These are phyloP conservation scores for Lepas anatifera DNA, from an alignment of 2,888 invertebrate genomes.

Conservation along the genomic window DNA sequence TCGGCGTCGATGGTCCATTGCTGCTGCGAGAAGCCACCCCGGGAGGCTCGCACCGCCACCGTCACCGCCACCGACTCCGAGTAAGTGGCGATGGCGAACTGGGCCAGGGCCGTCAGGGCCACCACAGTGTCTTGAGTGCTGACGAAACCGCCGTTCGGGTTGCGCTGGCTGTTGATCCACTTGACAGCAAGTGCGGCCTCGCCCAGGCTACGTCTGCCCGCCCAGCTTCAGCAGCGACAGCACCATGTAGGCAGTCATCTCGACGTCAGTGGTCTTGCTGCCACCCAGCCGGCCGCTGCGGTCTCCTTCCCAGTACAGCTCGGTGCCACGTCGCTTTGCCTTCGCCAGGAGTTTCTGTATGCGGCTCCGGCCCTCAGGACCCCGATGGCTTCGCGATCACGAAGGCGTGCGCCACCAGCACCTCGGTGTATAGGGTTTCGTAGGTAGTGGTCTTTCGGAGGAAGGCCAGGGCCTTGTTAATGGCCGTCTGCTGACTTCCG, in stretches of 20 bases:
- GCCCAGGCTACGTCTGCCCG: conserved; percentile 38
- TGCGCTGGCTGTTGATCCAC: conserved; percentile 58
- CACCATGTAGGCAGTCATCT: conserved; percentile 54
- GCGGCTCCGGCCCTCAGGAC: not conserved
- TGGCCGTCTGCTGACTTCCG: not conserved
- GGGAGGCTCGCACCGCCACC: not conserved
- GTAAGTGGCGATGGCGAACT: conserved; percentile 1
- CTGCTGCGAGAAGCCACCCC: not conserved
- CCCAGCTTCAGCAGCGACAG: conserved; percentile 40
- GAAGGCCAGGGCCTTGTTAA: not conserved
- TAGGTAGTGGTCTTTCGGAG: not conserved
- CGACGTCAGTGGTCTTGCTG: conserved; percentile 44
- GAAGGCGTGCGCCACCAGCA: conserved; percentile 5
- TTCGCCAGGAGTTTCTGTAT: not conserved
- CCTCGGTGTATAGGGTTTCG: not conserved
- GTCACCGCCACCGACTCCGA: not conserved
- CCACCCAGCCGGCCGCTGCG: not conserved
- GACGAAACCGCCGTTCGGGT: conserved; percentile 47
- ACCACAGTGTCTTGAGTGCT: conserved; percentile 18
- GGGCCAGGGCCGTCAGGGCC: conserved; percentile 18
- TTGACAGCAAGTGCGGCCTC: conserved; percentile 49
- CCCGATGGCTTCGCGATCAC: not conserved
- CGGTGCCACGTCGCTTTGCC: not conserved
- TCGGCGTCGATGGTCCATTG: not conserved
- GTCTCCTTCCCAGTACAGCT: not conserved